phyloP scores from a whole-genome alignment of 2,888 invertebrate species.

The Charanyca ferruginea region DNA sequence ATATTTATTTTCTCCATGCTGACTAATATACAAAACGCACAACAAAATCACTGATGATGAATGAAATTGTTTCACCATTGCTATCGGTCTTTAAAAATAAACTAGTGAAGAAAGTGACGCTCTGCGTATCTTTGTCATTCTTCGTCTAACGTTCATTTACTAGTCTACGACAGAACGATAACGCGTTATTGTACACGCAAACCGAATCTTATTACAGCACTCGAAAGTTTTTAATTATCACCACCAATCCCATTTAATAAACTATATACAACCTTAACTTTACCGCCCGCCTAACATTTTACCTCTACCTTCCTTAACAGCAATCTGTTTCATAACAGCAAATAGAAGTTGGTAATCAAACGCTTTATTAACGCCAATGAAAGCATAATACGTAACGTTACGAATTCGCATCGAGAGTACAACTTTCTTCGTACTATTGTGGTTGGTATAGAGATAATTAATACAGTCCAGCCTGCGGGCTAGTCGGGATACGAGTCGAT shows the following conservation, averaged over 20 bases:
- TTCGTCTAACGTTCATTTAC: constrained; percentile 58
- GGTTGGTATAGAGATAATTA: constrained; percentile 80
- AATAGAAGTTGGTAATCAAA: constrained; percentile 55
- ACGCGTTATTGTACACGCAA: constrained; percentile 59
- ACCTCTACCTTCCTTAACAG: not conserved
- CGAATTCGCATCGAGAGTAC: constrained; percentile 77
- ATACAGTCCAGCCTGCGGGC: constrained; percentile 68
- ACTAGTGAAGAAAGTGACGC: constrained; percentile 55
- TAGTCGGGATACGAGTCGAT: constrained; percentile 45
- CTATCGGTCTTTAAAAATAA: constrained; percentile 42
- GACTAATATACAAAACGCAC: constrained; percentile 17
- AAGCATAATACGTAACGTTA: constrained; percentile 79
- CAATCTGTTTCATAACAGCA: constrained; percentile 33
- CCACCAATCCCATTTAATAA: constrained; percentile 69
- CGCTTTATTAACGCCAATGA: constrained; percentile 69
- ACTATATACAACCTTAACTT: constrained; percentile 34
- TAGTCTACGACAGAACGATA: constrained; percentile 64
- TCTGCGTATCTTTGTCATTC: constrained; percentile 54
- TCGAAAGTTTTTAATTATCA: constrained; percentile 86
- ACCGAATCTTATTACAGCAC: constrained; percentile 74
- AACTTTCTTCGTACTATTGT: constrained; percentile 84
- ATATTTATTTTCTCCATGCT: not conserved
- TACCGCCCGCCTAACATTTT: constrained; percentile 5
- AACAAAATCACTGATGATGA: constrained; percentile 21
- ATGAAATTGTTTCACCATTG: constrained; percentile 39